Conservation (phyloP, 2,888 invertebrate species). For the Cephus pygmeus region DNA sequence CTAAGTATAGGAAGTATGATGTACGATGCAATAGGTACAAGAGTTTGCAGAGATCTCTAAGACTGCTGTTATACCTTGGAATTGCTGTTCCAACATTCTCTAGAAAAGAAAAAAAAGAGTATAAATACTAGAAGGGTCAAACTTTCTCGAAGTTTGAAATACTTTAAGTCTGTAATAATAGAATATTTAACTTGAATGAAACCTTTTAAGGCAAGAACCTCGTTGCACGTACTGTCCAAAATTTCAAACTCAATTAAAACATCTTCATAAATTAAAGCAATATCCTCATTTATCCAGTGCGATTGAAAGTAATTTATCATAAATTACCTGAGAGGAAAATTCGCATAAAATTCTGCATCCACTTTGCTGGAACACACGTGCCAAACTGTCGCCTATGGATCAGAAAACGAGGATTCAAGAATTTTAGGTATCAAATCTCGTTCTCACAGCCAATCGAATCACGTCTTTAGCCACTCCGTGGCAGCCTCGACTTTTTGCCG, state of each 20-base stretch:
- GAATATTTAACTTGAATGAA: background rate
- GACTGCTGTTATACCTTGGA: background rate
- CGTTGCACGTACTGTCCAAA: background rate
- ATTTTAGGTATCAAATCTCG: background rate
- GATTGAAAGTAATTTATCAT: background rate
- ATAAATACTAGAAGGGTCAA: background rate
- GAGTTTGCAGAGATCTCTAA: too few species aligned
- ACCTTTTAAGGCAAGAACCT: background rate
- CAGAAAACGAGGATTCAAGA: background rate
- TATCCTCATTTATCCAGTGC: background rate
- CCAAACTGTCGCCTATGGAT: background rate
- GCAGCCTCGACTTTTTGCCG: background rate
- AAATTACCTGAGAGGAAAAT: background rate
- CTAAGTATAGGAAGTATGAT: background rate
- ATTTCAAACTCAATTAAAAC: background rate
- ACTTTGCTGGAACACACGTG: background rate
- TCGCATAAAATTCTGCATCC: background rate
- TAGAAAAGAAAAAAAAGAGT: background rate
- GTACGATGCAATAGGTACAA: constrained; percentile 3
- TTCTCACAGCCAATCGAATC: background rate
- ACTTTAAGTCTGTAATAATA: background rate
- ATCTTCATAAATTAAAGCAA: background rate
- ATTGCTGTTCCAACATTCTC: constrained; percentile 8
- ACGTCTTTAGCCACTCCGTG: background rate
- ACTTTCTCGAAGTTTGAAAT: background rate